phyloP scores from a whole-genome alignment of 2,797 vertebrate genomes.

The Limnodromus scolopaceus region DNA sequence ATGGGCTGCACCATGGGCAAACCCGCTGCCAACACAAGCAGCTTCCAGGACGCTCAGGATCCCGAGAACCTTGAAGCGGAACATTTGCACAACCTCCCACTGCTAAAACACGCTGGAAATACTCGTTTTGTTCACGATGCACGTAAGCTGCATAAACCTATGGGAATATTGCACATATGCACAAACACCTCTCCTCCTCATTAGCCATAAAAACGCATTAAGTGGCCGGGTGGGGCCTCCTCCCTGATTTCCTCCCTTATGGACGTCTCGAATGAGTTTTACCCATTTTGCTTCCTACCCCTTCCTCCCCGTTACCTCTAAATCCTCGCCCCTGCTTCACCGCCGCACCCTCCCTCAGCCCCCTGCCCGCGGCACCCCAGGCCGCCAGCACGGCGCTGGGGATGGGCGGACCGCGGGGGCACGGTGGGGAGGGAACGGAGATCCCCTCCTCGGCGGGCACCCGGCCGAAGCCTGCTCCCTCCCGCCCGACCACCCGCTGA shows the following conservation, averaged over 20 bases:
- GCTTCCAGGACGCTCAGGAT: neutral
- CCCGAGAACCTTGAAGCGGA: accelerated
- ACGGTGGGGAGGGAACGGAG: too few relatives aligned
- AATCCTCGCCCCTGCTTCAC: neutral
- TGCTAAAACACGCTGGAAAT: accelerated
- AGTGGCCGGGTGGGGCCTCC: accelerated
- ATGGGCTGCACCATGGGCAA: neutral
- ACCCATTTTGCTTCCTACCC: neutral
- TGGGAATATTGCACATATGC: accelerated
- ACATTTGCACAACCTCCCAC: accelerated
- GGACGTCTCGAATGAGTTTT: too few relatives aligned
- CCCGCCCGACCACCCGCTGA: neutral
- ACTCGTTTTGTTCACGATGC: accelerated
- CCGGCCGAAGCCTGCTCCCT: neutral
- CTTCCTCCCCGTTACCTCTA: too few relatives aligned
- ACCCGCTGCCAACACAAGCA: neutral
- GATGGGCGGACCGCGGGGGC: too few relatives aligned
- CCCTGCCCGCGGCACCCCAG: neutral
- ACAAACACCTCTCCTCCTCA: accelerated
- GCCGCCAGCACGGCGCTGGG: neutral
- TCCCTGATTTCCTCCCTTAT: accelerated
- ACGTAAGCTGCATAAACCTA: accelerated
- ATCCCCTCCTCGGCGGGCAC: accelerated
- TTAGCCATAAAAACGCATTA: neutral
- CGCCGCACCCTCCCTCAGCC: accelerated